Percentiles rank a stretch among this genome's conserved stretches.
Evolutionary conservation across 23 tunicate species (phyloP).

Genomic region (Oikopleura vanhoeffeni): DNA sequence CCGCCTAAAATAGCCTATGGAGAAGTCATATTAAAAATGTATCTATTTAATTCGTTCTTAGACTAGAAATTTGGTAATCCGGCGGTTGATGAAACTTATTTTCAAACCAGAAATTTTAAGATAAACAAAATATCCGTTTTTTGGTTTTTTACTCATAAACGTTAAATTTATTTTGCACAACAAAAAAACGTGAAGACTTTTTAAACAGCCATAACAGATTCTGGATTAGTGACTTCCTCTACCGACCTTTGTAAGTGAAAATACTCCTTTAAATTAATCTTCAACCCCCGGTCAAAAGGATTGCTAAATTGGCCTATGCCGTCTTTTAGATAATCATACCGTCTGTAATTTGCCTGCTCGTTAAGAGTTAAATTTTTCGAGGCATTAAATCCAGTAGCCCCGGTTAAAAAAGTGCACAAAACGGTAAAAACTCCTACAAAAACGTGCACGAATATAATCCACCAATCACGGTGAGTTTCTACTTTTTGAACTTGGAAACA

Average conservation of each 20-base stretch:
- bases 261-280: constrained; percentile 43
- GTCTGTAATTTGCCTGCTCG: constrained; percentile 35
- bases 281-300: constrained; percentile 73
- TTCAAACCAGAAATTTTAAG: too few relatives aligned
- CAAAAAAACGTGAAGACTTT: too few relatives aligned
- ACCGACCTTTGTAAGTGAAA: constrained; percentile 43
- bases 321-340: constrained; percentile 71
- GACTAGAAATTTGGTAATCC: too few relatives aligned
- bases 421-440: background rate
- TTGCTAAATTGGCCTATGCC: constrained; percentile 55
- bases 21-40: too few relatives aligned
- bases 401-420: background rate
- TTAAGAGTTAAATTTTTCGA: constrained; percentile 55
- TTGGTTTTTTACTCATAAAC: too few relatives aligned
- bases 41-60: too few relatives aligned
- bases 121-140: too few relatives aligned
- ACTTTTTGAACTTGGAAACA: background rate
- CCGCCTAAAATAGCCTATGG: too few relatives aligned
- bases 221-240: background rate
- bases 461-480: background rate
- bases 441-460: background rate
- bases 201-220: background rate
- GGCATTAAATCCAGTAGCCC: constrained; percentile 30
- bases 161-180: too few relatives aligned
- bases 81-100: too few relatives aligned